A percentile compares a stretch with the other conserved stretches of the same genome.
phyloP scores from a whole-genome alignment of 2,113 vertebrate genomes.

The Catharus bicknelli region DNA sequence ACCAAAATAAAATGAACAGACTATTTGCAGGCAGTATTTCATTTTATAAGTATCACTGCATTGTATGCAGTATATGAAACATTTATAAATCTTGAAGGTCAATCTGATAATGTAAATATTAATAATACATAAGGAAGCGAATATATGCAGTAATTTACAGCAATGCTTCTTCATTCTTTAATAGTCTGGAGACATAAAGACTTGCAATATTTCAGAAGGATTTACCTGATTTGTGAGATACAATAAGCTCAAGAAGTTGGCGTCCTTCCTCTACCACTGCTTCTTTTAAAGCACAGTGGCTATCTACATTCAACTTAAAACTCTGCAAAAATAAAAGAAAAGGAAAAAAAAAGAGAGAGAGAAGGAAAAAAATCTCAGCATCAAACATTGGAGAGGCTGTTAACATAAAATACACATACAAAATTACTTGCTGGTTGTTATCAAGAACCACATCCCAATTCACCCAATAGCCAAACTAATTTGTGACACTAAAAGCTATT shows the following conservation, averaged over 20 bases:
- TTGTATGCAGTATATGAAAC: conserved; percentile 87
- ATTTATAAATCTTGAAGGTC: conserved; percentile 98
- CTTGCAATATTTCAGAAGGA: conserved; percentile 81
- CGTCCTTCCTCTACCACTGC: conserved; percentile 90
- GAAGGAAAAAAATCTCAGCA: background rate
- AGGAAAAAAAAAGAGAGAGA: background rate
- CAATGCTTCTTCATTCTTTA: conserved; percentile 84
- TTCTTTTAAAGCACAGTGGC: conserved; percentile 89
- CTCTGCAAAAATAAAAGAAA: conserved; percentile 74
- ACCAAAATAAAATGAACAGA: conserved; percentile 82
- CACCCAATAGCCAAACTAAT: conserved; percentile 69
- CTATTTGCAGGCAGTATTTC: conserved; percentile 83
- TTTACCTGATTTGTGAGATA: conserved; percentile 95
- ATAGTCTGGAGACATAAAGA: conserved; percentile 82
- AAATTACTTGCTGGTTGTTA: conserved; percentile 66
- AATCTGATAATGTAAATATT: conserved; percentile 98
- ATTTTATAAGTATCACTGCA: conserved; percentile 82
- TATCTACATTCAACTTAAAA: conserved; percentile 94
- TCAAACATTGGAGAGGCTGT: conserved; percentile 14
- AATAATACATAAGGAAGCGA: conserved; percentile 95
- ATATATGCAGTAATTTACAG: conserved; percentile 86
- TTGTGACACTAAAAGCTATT: conserved; percentile 74
- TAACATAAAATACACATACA: conserved; percentile 33
- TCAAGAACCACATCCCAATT: conserved; percentile 66
- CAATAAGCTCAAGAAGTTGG: conserved; percentile 90